phyloP scores from a whole-genome alignment of 2,888 invertebrate genomes.

The Resseliella maxima region DNA sequence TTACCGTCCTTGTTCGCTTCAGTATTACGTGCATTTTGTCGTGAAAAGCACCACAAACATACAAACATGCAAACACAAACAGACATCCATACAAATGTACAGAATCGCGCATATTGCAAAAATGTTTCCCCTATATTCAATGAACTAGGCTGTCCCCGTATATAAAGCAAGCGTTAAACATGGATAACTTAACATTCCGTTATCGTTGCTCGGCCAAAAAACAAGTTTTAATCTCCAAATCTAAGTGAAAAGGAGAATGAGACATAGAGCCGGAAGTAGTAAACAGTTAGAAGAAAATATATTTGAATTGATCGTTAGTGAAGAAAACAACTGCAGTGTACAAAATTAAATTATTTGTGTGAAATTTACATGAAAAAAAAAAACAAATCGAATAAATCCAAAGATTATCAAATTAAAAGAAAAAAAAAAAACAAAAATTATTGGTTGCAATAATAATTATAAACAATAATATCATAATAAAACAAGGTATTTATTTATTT shows the following conservation, averaged over 20 bases:
- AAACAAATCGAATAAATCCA: not conserved
- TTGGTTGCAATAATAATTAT: no score
- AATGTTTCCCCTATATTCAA: conserved; percentile 28
- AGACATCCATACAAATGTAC: not conserved
- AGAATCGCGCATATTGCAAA: not conserved
- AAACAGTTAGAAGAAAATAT: not conserved
- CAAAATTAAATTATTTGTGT: not conserved
- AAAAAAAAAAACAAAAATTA: not conserved
- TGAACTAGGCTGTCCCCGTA: conserved; percentile 6
- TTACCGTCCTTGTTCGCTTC: not conserved
- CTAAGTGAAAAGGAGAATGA: no score
- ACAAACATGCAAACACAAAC: not conserved
- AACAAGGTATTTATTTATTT: no score
- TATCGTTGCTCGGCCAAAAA: conserved; percentile 3
- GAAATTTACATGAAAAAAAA: not conserved
- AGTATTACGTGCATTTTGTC: not conserved
- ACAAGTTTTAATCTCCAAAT: conserved; percentile 4
- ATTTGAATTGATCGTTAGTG: conserved; percentile 50
- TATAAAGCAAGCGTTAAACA: not conserved
- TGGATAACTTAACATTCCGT: conserved; percentile 30
- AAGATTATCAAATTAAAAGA: not conserved
- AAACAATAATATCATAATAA: no score
- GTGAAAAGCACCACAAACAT: not conserved
- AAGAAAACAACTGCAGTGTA: not conserved
- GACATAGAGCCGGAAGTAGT: not conserved